Evolutionary conservation across 2,797 vertebrate species (phyloP).

Genomic region (Discoglossus pictus): DNA sequence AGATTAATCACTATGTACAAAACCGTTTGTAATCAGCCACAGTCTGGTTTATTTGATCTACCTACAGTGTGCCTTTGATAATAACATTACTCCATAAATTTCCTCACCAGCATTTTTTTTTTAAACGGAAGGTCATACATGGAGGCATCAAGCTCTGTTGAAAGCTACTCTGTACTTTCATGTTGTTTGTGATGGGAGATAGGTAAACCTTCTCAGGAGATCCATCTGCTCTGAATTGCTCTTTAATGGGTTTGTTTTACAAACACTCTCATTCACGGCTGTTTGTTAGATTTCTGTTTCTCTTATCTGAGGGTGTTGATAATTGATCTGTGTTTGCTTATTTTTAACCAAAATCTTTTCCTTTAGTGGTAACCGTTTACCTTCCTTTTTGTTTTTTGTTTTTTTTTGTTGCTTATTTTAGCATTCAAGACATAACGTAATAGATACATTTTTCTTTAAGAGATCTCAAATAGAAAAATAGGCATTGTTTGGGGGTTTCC

Average conservation of each 20-base stretch:
- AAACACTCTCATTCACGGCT: conserved; percentile 42
- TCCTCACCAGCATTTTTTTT: background rate
- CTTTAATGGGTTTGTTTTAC: conserved; percentile 49
- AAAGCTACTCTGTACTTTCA: conserved; percentile 24
- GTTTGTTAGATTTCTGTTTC: conserved; percentile 50
- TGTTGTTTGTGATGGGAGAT: conserved; percentile 46
- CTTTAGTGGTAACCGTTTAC: background rate
- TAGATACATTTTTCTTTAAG: too few species aligned
- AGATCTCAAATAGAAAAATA: too few species aligned
- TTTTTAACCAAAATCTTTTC: conserved; percentile 26
- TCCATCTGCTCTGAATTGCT: conserved; percentile 50
- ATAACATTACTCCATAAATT: too few species aligned
- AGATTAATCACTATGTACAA: too few species aligned
- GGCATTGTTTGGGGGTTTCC: too few species aligned
- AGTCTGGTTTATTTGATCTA: too few species aligned
- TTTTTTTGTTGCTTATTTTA: background rate
- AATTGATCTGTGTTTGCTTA: conserved; percentile 70
- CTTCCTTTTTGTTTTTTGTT: background rate
- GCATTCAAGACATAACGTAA: too few species aligned
- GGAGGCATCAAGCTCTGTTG: conserved; percentile 10
- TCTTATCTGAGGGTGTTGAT: conserved; percentile 65
- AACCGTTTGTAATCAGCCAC: too few species aligned
- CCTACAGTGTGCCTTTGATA: too few species aligned
- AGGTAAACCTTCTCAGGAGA: conserved; percentile 46
- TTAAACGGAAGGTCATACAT: conserved; percentile 6